Conservation (phyloP, 2,888 invertebrate species). For the Hesperia comma region DNA sequence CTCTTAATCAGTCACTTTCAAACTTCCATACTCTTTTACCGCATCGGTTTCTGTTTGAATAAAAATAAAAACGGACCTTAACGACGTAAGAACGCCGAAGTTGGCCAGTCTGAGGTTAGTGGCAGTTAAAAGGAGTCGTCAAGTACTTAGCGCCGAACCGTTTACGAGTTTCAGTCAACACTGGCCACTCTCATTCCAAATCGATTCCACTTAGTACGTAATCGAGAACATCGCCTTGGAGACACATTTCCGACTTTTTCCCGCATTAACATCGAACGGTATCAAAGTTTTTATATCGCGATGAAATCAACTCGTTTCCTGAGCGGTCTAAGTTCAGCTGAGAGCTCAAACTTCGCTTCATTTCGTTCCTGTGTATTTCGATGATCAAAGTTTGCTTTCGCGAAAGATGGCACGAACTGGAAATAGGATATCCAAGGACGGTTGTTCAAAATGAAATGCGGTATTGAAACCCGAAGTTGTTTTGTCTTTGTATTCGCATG, state of each 20-base stretch:
- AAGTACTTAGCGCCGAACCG: slow-evolving; percentile 34
- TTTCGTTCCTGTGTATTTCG: slow-evolving; percentile 17
- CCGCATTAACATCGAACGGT: slow-evolving; percentile 30
- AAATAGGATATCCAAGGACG: slow-evolving; percentile 7
- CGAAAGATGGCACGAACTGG: slow-evolving; percentile 10
- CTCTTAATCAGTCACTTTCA: background rate
- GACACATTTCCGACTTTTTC: slow-evolving; percentile 32
- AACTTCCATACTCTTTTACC: slow-evolving; percentile 19
- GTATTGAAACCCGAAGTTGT: slow-evolving; percentile 15
- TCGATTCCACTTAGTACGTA: slow-evolving; percentile 32
- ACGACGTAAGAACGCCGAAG: slow-evolving; percentile 22
- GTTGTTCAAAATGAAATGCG: slow-evolving; percentile 8
- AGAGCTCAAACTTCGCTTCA: slow-evolving; percentile 25
- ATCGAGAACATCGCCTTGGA: slow-evolving; percentile 33
- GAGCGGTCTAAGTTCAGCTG: slow-evolving; percentile 24
- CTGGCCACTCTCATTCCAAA: slow-evolving; percentile 27
- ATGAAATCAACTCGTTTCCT: slow-evolving; percentile 30
- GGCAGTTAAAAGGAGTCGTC: slow-evolving; percentile 34
- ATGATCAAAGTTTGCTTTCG: slow-evolving; percentile 18
- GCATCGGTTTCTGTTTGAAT: slow-evolving; percentile 24
- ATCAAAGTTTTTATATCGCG: slow-evolving; percentile 33
- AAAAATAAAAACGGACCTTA: slow-evolving; percentile 27
- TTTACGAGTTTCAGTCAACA: slow-evolving; percentile 37
- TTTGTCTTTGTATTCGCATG: slow-evolving; percentile 15
- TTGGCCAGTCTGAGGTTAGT: slow-evolving; percentile 31